Evolutionary conservation across 2,888 invertebrate species (phyloP).

Genomic region (Liopterus haemorrhoidalis): DNA sequence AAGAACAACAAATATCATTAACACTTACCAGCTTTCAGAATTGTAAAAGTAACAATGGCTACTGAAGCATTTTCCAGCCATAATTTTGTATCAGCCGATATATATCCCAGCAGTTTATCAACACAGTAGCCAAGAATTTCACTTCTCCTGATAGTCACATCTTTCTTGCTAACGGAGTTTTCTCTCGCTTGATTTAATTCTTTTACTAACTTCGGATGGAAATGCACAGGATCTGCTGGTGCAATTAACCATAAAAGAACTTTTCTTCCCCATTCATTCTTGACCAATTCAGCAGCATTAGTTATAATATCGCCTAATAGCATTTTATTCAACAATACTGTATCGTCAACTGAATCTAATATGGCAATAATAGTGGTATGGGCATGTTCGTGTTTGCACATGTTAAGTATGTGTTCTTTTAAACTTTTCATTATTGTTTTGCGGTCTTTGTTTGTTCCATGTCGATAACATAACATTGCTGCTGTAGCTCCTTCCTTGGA

Average conservation of each 20-base stretch:
- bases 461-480: conserved; percentile 81
- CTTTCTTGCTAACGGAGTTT: conserved; percentile 69
- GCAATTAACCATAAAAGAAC: conserved; percentile 78
- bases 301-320: conserved; percentile 64
- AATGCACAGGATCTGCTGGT: conserved; percentile 71
- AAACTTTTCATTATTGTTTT: conserved; percentile 73
- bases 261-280: conserved; percentile 76
- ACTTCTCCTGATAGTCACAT: conserved; percentile 56
- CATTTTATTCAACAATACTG: conserved; percentile 79
- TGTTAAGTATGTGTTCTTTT: conserved; percentile 74
- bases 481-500: conserved; percentile 77
- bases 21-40: conserved; percentile 58
- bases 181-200: conserved; percentile 69
- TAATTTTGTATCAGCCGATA: conserved; percentile 53
- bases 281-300: conserved; percentile 62
- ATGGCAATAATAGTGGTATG: conserved; percentile 75
- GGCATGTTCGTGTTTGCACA: conserved; percentile 82
- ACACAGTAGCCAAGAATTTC: conserved; percentile 66
- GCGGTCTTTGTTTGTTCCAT: conserved; percentile 73
- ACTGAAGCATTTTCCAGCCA: conserved; percentile 66
- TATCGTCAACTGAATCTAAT: conserved; percentile 88
- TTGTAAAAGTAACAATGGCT: conserved; percentile 62
- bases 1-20: conserved; percentile 25
- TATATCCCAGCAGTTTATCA: conserved; percentile 52
- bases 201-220: conserved; percentile 74